These are phyloP conservation scores for Sardinella longiceps DNA, from an alignment of 2,797 vertebrate genomes.

Conservation along the genomic window DNA sequence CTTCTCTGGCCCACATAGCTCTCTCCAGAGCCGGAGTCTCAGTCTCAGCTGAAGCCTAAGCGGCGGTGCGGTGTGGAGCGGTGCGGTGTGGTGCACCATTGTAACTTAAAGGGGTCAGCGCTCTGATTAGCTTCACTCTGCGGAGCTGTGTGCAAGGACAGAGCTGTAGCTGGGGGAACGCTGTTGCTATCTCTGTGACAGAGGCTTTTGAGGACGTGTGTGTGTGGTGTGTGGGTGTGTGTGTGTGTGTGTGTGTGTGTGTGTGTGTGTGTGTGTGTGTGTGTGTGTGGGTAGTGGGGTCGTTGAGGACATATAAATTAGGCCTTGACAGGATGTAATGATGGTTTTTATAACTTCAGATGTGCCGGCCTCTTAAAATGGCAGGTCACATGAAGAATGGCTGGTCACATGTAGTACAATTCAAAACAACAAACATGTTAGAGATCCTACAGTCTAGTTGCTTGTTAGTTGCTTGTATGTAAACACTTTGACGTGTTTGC, in stretches of 20 bases:
- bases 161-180: neutral
- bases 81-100: too few relatives aligned
- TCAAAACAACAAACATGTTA: neutral
- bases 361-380: too few relatives aligned
- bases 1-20: slow-evolving; percentile 19
- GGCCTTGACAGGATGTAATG: neutral
- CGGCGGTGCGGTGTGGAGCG: too few relatives aligned
- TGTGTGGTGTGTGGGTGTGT: neutral
- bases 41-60: neutral
- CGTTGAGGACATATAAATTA: neutral
- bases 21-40: neutral
- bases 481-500: neutral
- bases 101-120: slow-evolving; percentile 16
- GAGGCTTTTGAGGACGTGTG: neutral
- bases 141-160: neutral
- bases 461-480: neutral
- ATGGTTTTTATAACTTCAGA: neutral
- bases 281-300: too few relatives aligned
- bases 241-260: neutral
- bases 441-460: neutral
- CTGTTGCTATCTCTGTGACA: slow-evolving; percentile 5
- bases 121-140: neutral
- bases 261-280: neutral
- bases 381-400: neutral
- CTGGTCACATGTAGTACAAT: neutral